Conservation (phyloP, 2,113 vertebrate species). For the Verasper variegatus region DNA sequence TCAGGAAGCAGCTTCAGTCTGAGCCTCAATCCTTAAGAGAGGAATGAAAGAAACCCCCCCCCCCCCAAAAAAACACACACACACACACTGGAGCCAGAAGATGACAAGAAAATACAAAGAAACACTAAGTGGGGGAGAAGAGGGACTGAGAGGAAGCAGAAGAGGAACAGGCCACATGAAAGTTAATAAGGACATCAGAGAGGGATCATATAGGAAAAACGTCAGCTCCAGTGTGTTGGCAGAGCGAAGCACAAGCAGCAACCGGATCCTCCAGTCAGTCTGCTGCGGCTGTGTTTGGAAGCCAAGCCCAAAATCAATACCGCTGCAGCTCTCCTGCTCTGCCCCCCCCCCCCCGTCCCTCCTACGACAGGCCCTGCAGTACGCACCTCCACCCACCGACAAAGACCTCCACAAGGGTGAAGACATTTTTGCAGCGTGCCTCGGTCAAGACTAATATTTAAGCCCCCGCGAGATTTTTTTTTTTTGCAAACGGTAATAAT, state of each 20-base stretch:
- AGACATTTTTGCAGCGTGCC: neutral
- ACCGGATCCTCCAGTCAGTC: conserved; percentile 36
- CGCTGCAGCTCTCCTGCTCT: conserved; percentile 51
- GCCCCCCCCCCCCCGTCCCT: neutral
- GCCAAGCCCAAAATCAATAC: conserved; percentile 77
- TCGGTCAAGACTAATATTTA: conserved; percentile 38
- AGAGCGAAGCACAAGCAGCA: conserved; percentile 28
- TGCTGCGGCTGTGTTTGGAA: conserved; percentile 57
- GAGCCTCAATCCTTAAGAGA: neutral
- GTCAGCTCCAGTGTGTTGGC: conserved; percentile 35
- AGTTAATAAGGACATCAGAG: conserved; percentile 32
- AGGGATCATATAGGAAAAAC: conserved; percentile 34
- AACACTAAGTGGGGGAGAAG: neutral
- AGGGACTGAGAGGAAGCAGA: neutral
- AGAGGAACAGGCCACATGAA: neutral
- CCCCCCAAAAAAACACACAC: neutral
- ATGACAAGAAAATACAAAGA: neutral
- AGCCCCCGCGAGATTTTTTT: conserved; percentile 31
- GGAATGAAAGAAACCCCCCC: too few species aligned
- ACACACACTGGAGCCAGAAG: neutral
- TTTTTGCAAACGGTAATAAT: conserved; percentile 16
- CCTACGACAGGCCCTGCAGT: conserved; percentile 13
- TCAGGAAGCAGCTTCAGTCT: too few species aligned
- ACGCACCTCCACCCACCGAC: conserved; percentile 31
- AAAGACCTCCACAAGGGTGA: conserved; percentile 1